Evolutionary conservation across 92 coral and sea anemone species (phyloP), one percentile per base, ranked within the genome.

Genomic region (Phymanthus crucifer): DNA sequence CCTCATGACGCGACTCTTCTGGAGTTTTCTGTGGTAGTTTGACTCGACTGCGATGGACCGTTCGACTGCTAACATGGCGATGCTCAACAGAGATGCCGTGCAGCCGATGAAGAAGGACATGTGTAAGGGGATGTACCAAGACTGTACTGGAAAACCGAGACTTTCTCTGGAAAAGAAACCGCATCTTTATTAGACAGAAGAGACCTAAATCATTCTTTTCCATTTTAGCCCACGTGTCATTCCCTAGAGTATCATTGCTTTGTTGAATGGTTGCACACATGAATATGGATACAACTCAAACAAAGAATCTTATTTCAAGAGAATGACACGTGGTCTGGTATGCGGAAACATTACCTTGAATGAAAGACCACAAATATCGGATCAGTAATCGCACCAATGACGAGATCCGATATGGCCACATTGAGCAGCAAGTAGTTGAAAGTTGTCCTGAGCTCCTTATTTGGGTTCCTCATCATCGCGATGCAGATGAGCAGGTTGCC

Each of bases 401-500:
- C 47, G 2, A 85, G 56, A 47, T 92, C 97, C 19, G 97, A 89
- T 1, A 92, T 50, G 13, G 93, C 97, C 17, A 92, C 74, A 68
- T 92, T 92, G 48, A 92, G 74, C 23, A 90, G 77, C 33, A 92
- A 79, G 73, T 85, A 92, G 77, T 89, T 92, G 56, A 92, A 92
- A 32, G 92, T 85, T 4, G 97, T 85, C 76, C 89, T 77, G 11
- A 92, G 86, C 31, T 92, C 82, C n/a, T 77, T 82, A 72, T 86
- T 76, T 7, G 97, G 97, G 38, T 92, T 89, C 71, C 81, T 80
- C 32, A 89, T 43, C 72, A 92, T 78, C n/a, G 97, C 91, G 67
- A 90, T 71, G 36, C 93, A 89, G 78, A 92, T 90, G 2, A 92
- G 85, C 17, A 89, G 70, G 78, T 92, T 92, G 14, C 93, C 92